Conservation (phyloP, 2,888 invertebrate genomes). For the Dorcus parallelipipedus region DNA sequence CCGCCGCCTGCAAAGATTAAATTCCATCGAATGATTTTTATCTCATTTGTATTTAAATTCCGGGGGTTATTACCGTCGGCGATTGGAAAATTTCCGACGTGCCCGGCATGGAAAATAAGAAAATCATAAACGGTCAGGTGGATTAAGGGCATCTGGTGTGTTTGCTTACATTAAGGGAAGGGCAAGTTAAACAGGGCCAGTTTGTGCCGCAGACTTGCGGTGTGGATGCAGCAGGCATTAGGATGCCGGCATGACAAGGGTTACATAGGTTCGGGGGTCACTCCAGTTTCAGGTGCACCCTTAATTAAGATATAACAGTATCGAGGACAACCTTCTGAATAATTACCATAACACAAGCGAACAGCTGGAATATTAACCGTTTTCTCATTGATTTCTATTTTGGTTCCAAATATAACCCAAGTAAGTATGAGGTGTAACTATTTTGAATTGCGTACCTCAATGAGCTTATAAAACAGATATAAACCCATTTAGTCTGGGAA, state of each 20-base stretch:
- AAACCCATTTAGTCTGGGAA: conserved; percentile 27
- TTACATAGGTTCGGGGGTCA: conserved; percentile 26
- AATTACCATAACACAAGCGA: conserved; percentile 8
- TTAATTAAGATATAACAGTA: conserved; percentile 19
- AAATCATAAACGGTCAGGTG: neutral
- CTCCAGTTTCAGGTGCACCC: conserved; percentile 24
- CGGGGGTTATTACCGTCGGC: neutral
- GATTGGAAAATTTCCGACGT: no score
- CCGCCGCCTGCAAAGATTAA: neutral
- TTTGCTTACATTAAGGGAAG: neutral
- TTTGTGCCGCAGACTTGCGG: conserved; percentile 15
- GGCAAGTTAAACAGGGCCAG: neutral
- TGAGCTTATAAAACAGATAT: conserved; percentile 28
- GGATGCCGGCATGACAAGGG: conserved; percentile 23
- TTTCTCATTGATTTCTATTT: neutral
- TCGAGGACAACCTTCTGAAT: conserved; percentile 13
- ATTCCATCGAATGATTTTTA: conserved; percentile 5
- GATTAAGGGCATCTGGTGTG: neutral
- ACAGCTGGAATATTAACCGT: neutral
- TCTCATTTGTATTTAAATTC: neutral
- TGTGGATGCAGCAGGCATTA: neutral
- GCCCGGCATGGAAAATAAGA: no score
- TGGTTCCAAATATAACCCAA: no score
- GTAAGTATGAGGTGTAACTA: no score
- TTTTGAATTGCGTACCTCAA: conserved; percentile 14